Percentiles rank a stretch among this genome's conserved stretches.
phyloP scores from a whole-genome alignment of 2,113 vertebrate species.

The Helogale parvula region DNA sequence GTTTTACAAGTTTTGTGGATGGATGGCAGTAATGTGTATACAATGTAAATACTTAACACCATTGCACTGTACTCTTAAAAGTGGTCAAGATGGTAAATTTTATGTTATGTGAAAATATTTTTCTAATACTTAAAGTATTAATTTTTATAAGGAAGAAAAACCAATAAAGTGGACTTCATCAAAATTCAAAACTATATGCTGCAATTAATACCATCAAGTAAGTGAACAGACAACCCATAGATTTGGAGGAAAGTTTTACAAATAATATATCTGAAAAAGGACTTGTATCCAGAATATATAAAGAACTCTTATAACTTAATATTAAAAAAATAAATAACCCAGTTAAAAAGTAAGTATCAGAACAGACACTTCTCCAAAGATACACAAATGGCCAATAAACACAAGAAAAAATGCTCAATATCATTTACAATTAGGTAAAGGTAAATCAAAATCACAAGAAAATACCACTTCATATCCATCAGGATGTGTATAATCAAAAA shows the following conservation, averaged over 20 bases:
- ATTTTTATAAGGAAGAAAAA: background rate
- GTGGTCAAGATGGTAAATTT: background rate
- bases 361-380: background rate
- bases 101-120: background rate
- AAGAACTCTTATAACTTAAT: background rate
- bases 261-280: background rate
- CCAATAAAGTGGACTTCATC: background rate
- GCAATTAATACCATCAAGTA: background rate
- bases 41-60: background rate
- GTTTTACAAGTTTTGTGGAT: background rate
- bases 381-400: background rate
- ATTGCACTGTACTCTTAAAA: background rate
- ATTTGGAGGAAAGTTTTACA: background rate
- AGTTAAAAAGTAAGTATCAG: background rate
- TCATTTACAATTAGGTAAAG: too few relatives aligned
- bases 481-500: background rate
- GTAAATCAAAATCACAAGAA: too few relatives aligned
- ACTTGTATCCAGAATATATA: background rate
- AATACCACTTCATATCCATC: background rate
- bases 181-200: background rate
- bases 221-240: background rate
- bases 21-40: background rate
- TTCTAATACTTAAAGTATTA: background rate
- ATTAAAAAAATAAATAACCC: background rate
- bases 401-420: too few relatives aligned